These are phyloP conservation scores for Neodiprion virginianus DNA, from an alignment of 1,140 invertebrate genomes.

Conservation along the genomic window DNA sequence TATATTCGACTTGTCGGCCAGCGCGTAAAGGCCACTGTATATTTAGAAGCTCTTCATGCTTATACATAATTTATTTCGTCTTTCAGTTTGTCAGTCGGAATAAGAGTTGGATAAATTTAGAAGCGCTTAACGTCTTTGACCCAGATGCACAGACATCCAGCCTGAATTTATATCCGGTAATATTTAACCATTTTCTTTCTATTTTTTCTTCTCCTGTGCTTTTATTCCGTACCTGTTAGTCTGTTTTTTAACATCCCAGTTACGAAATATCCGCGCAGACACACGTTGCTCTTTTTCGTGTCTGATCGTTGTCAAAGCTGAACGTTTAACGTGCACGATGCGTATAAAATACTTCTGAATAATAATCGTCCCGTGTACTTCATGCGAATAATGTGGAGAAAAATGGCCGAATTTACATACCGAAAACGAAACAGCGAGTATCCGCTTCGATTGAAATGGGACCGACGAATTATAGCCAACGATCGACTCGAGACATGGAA, in stretches of 20 bases:
- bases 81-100: slow-evolving; percentile 1
- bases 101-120: slow-evolving; percentile 5
- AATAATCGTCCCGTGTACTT: too few species aligned
- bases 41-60: background rate
- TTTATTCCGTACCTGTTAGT: too few species aligned
- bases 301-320: background rate
- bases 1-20: background rate
- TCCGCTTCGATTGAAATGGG: too few species aligned
- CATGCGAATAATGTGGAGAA: too few species aligned
- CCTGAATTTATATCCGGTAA: slow-evolving; percentile 3
- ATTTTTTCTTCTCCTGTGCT: background rate
- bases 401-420: too few species aligned
- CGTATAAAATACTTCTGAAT: too few species aligned
- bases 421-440: too few species aligned
- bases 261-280: background rate
- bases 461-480: too few species aligned
- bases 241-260: background rate
- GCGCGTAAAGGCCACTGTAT: background rate
- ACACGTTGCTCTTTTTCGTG: background rate
- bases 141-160: background rate
- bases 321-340: too few species aligned
- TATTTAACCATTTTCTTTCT: background rate
- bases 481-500: too few species aligned
- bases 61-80: slow-evolving; percentile 8
- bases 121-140: slow-evolving; percentile 4